These are phyloP conservation scores for Vulpes vulpes DNA, from an alignment of 2,113 vertebrate genomes.

Conservation along the genomic window DNA sequence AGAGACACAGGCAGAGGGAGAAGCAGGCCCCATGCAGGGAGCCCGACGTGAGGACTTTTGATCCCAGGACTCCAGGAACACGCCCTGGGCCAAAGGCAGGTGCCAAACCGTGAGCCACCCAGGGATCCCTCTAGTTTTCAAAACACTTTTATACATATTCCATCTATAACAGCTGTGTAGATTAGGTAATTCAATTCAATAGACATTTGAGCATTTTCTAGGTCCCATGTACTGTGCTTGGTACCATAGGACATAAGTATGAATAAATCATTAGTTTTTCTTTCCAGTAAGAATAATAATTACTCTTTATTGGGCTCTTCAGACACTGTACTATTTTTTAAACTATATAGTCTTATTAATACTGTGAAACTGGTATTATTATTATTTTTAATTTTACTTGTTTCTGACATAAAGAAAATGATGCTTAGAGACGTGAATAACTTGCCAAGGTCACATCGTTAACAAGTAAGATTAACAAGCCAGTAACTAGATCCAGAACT, in stretches of 20 bases:
- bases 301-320: background rate
- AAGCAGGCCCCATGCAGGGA: too few relatives aligned
- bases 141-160: background rate
- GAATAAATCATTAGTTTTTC: background rate
- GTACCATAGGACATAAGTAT: background rate
- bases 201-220: background rate
- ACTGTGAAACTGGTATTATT: background rate
- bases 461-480: conserved; percentile 21
- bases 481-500: background rate
- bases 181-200: background rate
- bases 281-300: background rate
- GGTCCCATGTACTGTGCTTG: background rate
- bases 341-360: background rate
- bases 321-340: background rate
- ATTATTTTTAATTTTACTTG: background rate
- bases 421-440: conserved; percentile 33
- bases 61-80: too few relatives aligned
- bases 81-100: too few relatives aligned
- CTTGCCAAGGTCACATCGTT: background rate
- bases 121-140: background rate
- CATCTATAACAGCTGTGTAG: background rate
- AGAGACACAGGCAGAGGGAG: too few relatives aligned
- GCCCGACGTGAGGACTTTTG: too few relatives aligned
- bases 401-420: background rate
- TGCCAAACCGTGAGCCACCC: too few relatives aligned